Base-by-base conservation (phyloP, 2,888 invertebrate species). In the Spodoptera littoralis region DNA sequence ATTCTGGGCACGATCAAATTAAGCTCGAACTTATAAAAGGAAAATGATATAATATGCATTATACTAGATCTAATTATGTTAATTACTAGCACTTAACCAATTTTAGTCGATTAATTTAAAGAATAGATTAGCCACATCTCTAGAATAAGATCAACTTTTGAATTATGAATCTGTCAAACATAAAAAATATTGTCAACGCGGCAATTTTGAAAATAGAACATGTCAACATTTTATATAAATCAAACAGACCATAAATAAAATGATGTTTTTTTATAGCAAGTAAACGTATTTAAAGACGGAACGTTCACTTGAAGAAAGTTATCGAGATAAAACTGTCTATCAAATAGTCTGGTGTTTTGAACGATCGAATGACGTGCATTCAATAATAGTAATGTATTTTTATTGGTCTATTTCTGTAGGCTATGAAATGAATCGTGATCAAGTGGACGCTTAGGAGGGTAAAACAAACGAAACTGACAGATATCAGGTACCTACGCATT, bases 351-450 rank as follows among this genome's bases (percentile, higher is more conserved):
- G 52, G 43, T 61, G 30, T 61, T 66, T 61, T 42, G 48, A 27
- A 43, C 53, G 50, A 48, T 58, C 22, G 30, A 46, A 63, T 73
- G 73, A 76, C 73, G 77, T 64, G 42, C 50, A 51, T 24, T 13
- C 54, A 11, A 63, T 55, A 56, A 67, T 42, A 53, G 58, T 42
- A 43, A 43, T 42, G 42, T 60, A 55, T 70, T 75, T 72, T 73
- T 73, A 60, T 60, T 58, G 44, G 44, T 66, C 59, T 74, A 76
- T 74, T 74, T 76, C 55, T 60, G 65, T 57, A 59, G 46, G 50
- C 45, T 65, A 60, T 73, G 27, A 57, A 60, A 44, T 52, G 60
- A 30, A 59, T 59, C 55, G 43, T 36, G 41, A 42, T 13, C 47
- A 62, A 55, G 73, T 52, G 51, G 56, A 54, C 48, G 49, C 49